phyloP scores from a whole-genome alignment of 2,113 vertebrate species.

The Campylomormyrus numenius region DNA sequence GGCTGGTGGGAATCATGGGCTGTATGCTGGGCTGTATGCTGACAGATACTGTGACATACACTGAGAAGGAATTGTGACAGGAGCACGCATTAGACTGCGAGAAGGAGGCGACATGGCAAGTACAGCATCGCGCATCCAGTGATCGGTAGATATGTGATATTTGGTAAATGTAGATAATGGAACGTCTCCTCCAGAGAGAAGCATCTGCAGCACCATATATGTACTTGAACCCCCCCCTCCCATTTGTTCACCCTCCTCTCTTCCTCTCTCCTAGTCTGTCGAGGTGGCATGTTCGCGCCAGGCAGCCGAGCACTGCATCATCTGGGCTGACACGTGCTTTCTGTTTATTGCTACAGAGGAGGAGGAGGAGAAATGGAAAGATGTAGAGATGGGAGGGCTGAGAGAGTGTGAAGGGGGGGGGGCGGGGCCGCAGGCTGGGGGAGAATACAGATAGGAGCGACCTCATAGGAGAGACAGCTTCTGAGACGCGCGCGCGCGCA shows the following conservation, averaged over 20 bases:
- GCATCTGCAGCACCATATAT: constrained; percentile 3
- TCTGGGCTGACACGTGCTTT: constrained; percentile 58
- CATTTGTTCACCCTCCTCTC: constrained; percentile 5
- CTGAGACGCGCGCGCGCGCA: constrained; percentile 3
- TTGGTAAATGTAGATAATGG: background rate
- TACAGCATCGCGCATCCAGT: background rate
- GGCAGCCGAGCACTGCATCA: constrained; percentile 49
- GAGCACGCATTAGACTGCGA: background rate
- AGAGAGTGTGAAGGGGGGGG: background rate
- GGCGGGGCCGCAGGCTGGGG: constrained; percentile 4
- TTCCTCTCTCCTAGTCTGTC: constrained; percentile 17
- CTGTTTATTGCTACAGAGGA: constrained; percentile 60
- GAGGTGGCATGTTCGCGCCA: background rate
- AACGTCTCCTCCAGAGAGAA: background rate
- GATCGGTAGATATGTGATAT: background rate
- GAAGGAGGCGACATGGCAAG: background rate
- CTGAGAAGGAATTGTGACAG: background rate
- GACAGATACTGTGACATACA: background rate
- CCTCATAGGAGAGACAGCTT: constrained; percentile 37
- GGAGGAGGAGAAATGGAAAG: constrained; percentile 2
- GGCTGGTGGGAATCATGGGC: background rate
- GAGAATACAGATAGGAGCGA: constrained; percentile 32
- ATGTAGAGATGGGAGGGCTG: background rate
- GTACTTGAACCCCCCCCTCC: background rate
- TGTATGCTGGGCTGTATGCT: background rate